Evolutionary conservation across 2,113 vertebrate genomes (phyloP).

Genomic region (Atrichornis clamosus): DNA sequence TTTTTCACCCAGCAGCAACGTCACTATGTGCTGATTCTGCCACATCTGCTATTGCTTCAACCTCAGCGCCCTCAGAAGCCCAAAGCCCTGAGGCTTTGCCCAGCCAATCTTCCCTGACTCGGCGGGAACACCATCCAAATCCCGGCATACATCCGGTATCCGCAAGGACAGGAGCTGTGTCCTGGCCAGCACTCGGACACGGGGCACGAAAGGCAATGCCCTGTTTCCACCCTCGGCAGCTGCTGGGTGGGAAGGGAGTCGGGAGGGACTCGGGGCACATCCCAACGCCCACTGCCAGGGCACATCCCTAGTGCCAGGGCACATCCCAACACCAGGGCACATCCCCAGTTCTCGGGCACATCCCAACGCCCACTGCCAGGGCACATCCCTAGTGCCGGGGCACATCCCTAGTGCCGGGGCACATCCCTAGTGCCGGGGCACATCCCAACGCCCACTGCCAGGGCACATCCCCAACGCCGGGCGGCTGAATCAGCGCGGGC

Average conservation of each 20-base stretch:
- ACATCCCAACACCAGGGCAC: no score
- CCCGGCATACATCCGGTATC: fast-evolving
- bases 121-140: not conserved
- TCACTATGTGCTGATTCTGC: not conserved
- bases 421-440: no score
- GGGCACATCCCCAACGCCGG: not conserved
- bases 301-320: no score
- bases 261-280: not conserved
- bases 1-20: not conserved
- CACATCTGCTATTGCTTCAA: not conserved
- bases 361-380: not conserved
- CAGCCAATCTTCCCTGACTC: not conserved
- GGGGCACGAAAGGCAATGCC: not conserved
- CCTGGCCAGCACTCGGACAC: fast-evolving
- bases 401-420: no score
- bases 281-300: not conserved
- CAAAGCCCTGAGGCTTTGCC: not conserved
- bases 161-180: not conserved
- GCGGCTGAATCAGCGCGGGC: not conserved
- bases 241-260: not conserved
- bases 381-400: not conserved
- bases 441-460: no score
- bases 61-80: not conserved
- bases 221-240: not conserved
- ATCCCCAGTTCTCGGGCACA: not conserved